Evolutionary conservation across 2,113 vertebrate species (phyloP).

Genomic region (Grallaria varia): DNA sequence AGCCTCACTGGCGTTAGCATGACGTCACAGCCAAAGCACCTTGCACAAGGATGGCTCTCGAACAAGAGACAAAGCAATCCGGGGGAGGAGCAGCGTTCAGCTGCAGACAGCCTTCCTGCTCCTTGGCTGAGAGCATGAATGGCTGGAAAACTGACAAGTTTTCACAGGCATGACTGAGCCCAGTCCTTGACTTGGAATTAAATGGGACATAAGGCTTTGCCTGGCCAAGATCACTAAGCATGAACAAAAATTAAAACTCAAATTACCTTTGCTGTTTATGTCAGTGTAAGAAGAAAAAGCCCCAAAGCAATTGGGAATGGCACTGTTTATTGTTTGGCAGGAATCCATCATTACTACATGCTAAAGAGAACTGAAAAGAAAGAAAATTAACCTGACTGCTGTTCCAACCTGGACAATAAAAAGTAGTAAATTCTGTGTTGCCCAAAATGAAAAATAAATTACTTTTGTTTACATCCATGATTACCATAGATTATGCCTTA

Average conservation of each 20-base stretch:
- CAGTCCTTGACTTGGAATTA: slow-evolving; percentile 28
- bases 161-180: slow-evolving; percentile 38
- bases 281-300: not conserved
- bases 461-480: not conserved
- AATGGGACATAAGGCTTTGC: slow-evolving; percentile 3
- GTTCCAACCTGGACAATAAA: not conserved
- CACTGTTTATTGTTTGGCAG: not conserved
- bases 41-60: slow-evolving; percentile 8
- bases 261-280: not conserved
- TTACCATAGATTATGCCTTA: not conserved
- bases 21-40: not conserved
- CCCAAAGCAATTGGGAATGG: not conserved
- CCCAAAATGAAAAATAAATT: not conserved
- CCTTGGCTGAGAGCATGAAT: slow-evolving; percentile 20
- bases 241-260: not conserved
- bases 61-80: slow-evolving; percentile 4
- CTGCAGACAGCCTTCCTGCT: not conserved
- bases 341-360: not conserved
- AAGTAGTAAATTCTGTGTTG: not conserved
- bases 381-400: not conserved
- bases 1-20: not conserved
- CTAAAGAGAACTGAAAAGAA: not conserved
- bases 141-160: slow-evolving; percentile 42
- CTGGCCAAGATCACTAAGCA: not conserved
- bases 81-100: not conserved